Percentiles rank a stretch among this genome's conserved stretches.
These are phyloP conservation scores for Leuciscus waleckii DNA, from an alignment of 2,797 vertebrate genomes.

Conservation along the genomic window DNA sequence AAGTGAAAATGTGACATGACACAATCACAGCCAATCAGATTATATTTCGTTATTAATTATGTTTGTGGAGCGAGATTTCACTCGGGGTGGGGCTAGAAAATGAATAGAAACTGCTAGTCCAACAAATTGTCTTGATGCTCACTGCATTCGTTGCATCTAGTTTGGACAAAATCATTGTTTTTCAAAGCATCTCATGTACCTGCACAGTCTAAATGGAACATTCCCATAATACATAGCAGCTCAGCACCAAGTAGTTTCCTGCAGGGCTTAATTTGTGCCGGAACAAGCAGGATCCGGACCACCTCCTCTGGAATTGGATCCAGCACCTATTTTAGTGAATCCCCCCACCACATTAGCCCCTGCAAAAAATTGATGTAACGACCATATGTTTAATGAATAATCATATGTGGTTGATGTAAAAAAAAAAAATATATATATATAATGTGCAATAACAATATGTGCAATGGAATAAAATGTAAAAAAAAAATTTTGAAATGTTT, in stretches of 20 bases:
- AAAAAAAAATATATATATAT: no score
- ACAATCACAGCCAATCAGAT: background rate
- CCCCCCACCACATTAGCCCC: background rate
- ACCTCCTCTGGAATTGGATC: constrained; percentile 29
- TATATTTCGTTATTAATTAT: background rate
- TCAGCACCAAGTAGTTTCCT: constrained; percentile 10
- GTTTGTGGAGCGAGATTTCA: background rate
- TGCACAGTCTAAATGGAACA: constrained; percentile 30
- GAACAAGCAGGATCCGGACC: constrained; percentile 40
- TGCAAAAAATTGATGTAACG: background rate
- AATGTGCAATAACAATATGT: background rate
- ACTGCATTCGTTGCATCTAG: background rate
- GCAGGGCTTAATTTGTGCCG: constrained; percentile 32
- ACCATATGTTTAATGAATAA: constrained; percentile 15
- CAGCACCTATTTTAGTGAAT: constrained; percentile 36
- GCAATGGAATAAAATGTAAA: no score
- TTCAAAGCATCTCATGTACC: constrained; percentile 18
- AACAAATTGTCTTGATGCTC: background rate
- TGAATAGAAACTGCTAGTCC: background rate
- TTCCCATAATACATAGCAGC: constrained; percentile 42
- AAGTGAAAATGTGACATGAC: background rate
- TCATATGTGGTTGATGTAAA: background rate
- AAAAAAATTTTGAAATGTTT: no score
- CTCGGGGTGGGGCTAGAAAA: background rate
- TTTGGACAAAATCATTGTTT: background rate